These are phyloP conservation scores for Acleris laterana DNA, from an alignment of 2,888 invertebrate species.

Conservation along the genomic window DNA sequence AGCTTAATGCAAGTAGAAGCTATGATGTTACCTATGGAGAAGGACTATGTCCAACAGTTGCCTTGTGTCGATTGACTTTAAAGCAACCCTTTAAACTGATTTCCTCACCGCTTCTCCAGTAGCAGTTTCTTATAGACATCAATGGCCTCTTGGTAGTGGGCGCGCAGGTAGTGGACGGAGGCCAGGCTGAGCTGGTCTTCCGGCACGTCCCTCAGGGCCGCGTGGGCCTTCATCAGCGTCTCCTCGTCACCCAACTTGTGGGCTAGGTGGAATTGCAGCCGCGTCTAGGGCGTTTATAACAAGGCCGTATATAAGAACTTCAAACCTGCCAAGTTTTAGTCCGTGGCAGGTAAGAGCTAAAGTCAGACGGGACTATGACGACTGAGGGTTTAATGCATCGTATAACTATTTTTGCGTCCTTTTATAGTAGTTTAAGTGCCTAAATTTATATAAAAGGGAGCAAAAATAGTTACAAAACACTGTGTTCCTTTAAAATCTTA, in stretches of 20 bases:
- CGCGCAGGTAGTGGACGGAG: constrained; percentile 97
- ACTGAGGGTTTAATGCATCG: no score
- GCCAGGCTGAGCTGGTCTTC: constrained; percentile 98
- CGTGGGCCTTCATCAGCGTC: constrained; percentile 92
- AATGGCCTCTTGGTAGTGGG: constrained; percentile 99
- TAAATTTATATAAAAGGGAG: no score
- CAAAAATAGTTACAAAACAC: no score
- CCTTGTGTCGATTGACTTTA: not conserved
- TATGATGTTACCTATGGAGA: no score
- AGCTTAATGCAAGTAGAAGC: no score
- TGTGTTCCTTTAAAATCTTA: no score
- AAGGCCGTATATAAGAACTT: not conserved
- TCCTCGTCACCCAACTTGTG: constrained; percentile 97
- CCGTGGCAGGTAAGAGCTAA: no score
- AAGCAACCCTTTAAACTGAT: not conserved
- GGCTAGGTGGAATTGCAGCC: constrained; percentile 95
- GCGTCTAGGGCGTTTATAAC: constrained; percentile 79
- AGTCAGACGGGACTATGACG: no score
- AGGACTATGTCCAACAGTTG: no score
- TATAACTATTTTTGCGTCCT: no score
- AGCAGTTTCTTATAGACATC: constrained; percentile 98
- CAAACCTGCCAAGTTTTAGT: no score
- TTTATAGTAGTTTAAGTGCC: no score
- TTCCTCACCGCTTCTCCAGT: constrained; percentile 92
- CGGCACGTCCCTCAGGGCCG: constrained; percentile 92